Conservation (phyloP, 2,797 vertebrate genomes). For the Falco rusticolus region DNA sequence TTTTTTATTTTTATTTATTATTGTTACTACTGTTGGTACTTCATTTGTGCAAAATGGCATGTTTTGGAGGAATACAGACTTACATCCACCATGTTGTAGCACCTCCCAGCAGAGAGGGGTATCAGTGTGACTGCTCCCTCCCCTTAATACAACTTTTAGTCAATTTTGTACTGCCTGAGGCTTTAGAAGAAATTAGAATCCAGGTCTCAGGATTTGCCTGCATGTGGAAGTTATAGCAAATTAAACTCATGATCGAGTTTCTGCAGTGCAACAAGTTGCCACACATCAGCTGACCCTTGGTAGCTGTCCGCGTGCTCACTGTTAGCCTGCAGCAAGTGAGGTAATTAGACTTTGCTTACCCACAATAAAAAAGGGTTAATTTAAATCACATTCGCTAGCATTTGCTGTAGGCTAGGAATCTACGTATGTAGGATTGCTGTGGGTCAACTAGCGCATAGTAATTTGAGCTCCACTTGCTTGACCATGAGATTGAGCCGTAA, state of each 20-base stretch:
- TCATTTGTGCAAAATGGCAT: not conserved
- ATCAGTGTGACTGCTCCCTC: not conserved
- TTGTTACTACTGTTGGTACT: not conserved
- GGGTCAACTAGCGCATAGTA: constrained; percentile 29
- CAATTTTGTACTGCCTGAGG: constrained; percentile 29
- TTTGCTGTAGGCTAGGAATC: constrained; percentile 68
- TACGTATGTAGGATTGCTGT: constrained; percentile 1
- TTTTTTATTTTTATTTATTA: too few species aligned
- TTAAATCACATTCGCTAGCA: not conserved
- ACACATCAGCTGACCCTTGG: constrained; percentile 64
- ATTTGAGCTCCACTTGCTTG: constrained; percentile 46
- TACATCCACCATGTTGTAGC: accelerated
- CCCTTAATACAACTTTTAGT: not conserved
- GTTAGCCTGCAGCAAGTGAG: constrained; percentile 49
- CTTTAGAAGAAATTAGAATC: constrained; percentile 18
- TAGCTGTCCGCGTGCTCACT: not conserved
- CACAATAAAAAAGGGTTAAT: constrained; percentile 73
- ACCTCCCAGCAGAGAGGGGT: not conserved
- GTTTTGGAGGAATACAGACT: accelerated
- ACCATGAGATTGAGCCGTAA: constrained; percentile 25
- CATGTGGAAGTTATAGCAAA: constrained; percentile 48
- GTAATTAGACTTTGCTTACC: constrained; percentile 64
- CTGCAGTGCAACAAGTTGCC: constrained; percentile 54
- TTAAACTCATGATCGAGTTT: constrained; percentile 56
- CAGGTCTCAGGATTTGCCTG: constrained; percentile 11